Evolutionary conservation across 2,113 vertebrate genomes (phyloP).

Genomic region (Chunga burmeisteri): DNA sequence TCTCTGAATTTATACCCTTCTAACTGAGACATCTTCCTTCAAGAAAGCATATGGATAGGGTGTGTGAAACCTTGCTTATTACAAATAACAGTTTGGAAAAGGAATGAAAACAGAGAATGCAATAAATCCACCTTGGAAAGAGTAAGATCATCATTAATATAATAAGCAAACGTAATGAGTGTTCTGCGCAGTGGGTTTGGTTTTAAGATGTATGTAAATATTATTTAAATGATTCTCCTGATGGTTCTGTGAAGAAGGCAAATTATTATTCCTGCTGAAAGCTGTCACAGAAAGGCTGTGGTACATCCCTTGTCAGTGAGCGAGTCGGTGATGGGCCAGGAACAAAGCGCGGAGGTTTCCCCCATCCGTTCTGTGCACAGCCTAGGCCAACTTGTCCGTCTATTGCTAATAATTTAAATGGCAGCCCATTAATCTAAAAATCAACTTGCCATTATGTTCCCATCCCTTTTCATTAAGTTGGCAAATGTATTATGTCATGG

Average conservation of each 20-base stretch:
- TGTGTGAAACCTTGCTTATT: not conserved
- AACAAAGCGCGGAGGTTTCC: not conserved
- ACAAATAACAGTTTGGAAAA: not conserved
- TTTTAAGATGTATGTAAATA: not conserved
- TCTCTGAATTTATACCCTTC: not conserved
- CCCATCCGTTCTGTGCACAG: rapidly evolving
- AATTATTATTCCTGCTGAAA: not conserved
- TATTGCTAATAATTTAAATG: not conserved
- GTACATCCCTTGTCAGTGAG: not conserved
- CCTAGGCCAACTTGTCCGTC: not conserved
- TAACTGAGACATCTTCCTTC: not conserved
- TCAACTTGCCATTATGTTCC: not conserved
- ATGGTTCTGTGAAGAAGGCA: not conserved
- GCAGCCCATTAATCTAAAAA: not conserved
- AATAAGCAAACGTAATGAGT: not conserved
- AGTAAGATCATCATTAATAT: not conserved
- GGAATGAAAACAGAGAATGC: not conserved
- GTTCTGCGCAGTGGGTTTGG: not conserved
- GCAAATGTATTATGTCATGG: not conserved
- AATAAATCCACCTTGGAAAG: not conserved
- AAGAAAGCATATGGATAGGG: not conserved
- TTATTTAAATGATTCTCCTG: not conserved
- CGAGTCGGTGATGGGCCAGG: rapidly evolving
- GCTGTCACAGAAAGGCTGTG: not conserved
- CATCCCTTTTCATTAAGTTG: not conserved